Percentiles rank a stretch among this genome's conserved stretches.
Conservation (phyloP, 37 sponge, comb jelly and placozoan genomes). For the Chondrosia reniformis region DNA sequence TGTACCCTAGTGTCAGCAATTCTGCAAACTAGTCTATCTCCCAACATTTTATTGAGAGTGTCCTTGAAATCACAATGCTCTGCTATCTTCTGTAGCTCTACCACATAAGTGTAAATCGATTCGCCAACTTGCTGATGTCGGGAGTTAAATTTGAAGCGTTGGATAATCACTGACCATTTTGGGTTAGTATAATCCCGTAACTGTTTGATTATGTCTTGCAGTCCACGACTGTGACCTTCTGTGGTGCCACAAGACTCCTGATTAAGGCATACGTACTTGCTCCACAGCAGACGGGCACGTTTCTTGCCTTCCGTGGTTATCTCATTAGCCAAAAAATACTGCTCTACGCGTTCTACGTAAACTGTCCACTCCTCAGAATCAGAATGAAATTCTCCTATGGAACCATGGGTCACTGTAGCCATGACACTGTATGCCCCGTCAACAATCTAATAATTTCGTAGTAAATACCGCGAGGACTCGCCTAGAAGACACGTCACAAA, state of each 20-base stretch:
- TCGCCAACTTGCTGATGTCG: constrained; percentile 10
- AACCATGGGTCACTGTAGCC: neutral
- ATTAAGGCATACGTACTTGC: neutral
- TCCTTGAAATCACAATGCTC: constrained; percentile 17
- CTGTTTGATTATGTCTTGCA: neutral
- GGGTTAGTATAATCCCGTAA: neutral
- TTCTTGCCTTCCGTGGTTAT: neutral
- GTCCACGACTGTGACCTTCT: neutral
- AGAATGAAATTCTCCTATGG: constrained; percentile 19
- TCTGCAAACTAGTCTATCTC: constrained; percentile 39
- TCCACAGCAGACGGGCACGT: constrained; percentile 14
- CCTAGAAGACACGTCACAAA: too few relatives aligned
- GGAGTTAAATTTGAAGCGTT: constrained; percentile 43
- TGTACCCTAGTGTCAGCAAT: constrained; percentile 19
- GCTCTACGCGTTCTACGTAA: constrained; percentile 33
- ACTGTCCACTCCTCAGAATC: constrained; percentile 10
- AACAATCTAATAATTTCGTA: too few relatives aligned
- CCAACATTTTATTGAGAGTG: constrained; percentile 16
- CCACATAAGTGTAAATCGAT: constrained; percentile 1
- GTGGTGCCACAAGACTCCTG: constrained; percentile 20
- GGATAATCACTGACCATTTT: constrained; percentile 2
- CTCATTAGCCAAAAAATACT: constrained; percentile 16
- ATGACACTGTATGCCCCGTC: too few relatives aligned
- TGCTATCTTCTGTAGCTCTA: constrained; percentile 10
- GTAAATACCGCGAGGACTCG: too few relatives aligned